Conservation (phyloP, 2,113 vertebrate genomes). For the western clawed frog (Xenopus tropicalis) region UCB_Xtro_10.0 CM004443.2:50145501-50146000, state of each 20-base stretch:
- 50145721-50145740: conserved; percentile 3
- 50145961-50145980: no score
- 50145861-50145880: no score
- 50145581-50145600: conserved; percentile 43
- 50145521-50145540: no score
- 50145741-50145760: conserved; percentile 18
- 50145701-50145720: conserved; percentile 8
- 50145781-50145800: conserved; percentile 12
- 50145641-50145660: conserved; percentile 34
- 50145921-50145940: no score
- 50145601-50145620: conserved; percentile 39
- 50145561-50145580: background rate
- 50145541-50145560: conserved; percentile 32
- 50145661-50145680: conserved; percentile 19
- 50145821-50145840: conserved; percentile 12
- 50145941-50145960: no score
- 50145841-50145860: background rate
- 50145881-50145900: no score
- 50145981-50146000: no score
- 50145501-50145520: no score
- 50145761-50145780: conserved; percentile 20
- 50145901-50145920: no score
- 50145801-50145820: conserved; percentile 1
- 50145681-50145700: conserved; percentile 14
- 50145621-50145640: conserved; percentile 32